Evolutionary conservation across 2,888 invertebrate genomes (phyloP).

Genomic region (Entomobrya proxima): DNA sequence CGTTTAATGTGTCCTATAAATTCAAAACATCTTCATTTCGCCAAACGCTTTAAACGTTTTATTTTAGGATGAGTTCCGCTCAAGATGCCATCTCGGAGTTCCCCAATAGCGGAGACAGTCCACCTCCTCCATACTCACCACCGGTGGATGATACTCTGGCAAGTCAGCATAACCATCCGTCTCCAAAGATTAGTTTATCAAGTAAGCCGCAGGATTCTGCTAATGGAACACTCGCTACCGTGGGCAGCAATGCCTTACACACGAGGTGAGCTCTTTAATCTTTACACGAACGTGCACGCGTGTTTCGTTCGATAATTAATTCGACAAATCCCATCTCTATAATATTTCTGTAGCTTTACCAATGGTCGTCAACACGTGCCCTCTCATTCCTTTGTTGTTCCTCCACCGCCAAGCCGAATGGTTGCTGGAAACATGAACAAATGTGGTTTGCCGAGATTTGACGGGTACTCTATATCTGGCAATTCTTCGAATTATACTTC

Average conservation of each 20-base stretch:
- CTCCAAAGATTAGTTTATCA: slow-evolving; percentile 68
- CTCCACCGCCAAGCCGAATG: slow-evolving; percentile 71
- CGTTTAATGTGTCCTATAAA: not conserved
- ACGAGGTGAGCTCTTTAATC: slow-evolving; percentile 54
- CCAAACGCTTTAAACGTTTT: not conserved
- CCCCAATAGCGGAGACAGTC: slow-evolving; percentile 76
- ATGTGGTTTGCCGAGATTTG: slow-evolving; percentile 68
- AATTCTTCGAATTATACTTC: not conserved
- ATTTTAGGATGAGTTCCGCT: slow-evolving; percentile 55
- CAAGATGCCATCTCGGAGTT: slow-evolving; percentile 70
- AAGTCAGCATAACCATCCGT: slow-evolving; percentile 8
- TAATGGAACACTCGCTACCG: slow-evolving; percentile 24
- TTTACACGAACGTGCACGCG: not conserved
- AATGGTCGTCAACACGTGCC: slow-evolving; percentile 69
- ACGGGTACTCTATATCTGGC: slow-evolving; percentile 51
- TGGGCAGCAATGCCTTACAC: slow-evolving; percentile 60
- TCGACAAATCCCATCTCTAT: not conserved
- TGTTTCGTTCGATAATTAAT: too few species aligned
- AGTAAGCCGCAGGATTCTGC: slow-evolving; percentile 69
- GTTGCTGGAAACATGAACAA: slow-evolving; percentile 68
- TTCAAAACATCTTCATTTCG: not conserved
- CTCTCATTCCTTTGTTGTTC: slow-evolving; percentile 65
- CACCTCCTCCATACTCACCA: slow-evolving; percentile 79
- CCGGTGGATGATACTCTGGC: slow-evolving; percentile 59
- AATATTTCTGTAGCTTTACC: slow-evolving; percentile 67